These are phyloP conservation scores for Dromococcyx pavoninus DNA, from an alignment of 2,797 vertebrate species.

Conservation along the genomic window DNA sequence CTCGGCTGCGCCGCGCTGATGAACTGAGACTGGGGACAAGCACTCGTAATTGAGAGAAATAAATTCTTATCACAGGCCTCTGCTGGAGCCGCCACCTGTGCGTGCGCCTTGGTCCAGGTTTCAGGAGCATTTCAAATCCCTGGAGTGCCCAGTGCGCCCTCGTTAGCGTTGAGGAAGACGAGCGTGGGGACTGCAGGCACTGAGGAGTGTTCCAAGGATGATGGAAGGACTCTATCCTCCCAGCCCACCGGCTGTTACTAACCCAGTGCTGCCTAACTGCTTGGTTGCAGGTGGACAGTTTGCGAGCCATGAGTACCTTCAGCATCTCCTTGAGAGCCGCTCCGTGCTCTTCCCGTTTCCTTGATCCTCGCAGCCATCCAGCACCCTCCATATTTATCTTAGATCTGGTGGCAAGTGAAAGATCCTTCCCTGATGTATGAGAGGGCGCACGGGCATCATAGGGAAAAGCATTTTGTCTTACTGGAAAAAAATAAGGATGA, in stretches of 20 bases:
- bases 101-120: neutral
- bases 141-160: neutral
- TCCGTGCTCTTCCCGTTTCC: neutral
- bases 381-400: neutral
- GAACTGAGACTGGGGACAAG: conserved; percentile 92
- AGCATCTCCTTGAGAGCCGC: neutral
- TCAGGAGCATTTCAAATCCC: neutral
- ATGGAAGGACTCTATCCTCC: neutral
- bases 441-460: accelerated
- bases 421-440: neutral
- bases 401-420: neutral
- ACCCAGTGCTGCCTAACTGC: accelerated
- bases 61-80: conserved; percentile 90
- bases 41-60: conserved; percentile 90
- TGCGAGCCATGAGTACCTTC: neutral
- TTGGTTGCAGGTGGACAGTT: neutral
- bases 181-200: neutral
- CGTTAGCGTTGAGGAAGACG: neutral
- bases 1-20: conserved; percentile 86
- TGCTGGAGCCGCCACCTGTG: conserved; percentile 25
- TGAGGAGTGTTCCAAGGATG: accelerated
- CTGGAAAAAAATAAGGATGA: neutral
- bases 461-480: neutral
- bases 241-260: neutral
- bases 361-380: neutral